Evolutionary conservation across 1,140 invertebrate genomes (phyloP), one percentile per base, ranked within the genome.

Genomic region (Cherax destructor): DNA sequence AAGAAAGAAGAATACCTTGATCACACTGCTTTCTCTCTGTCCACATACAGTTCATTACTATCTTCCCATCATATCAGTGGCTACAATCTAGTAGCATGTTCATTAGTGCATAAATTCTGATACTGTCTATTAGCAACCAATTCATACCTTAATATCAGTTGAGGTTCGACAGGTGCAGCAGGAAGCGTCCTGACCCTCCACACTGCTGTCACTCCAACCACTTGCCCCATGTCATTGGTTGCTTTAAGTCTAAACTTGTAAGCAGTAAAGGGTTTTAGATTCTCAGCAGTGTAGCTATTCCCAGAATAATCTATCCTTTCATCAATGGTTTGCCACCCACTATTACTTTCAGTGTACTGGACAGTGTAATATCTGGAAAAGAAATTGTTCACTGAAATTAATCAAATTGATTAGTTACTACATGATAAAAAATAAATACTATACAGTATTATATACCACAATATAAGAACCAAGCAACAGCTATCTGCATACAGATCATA

Each of bases 191-290:
- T 96, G 18, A 98, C n/a, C 97, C 94, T 97, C 96, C 93, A 97
- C 96, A 11, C 98, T 99, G 93, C 98, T 97, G 10, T 96, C 95
- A 94, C 98, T 99, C 95, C 98, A 99, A 9, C 96, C 96, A 94
- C 98, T 99, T 3, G 97, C 97, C 0, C 98, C 98, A 99, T 97
- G 94, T 99, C 99, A 94, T 99, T 99, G 10, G 97, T 98, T 2
- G 98, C 99, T 95, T 98, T 97, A 16, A 99, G 98, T 86, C 98
- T 95, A 94, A 99, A 99, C 94, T 97, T 97, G 95, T 99, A 99
- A 0, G 96, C 96, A 0, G 98, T 99, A 94, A 97, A 98, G 0
- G 99, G 98, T 94, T 97, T 97, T 61, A 99, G 95, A 83, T 96
- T 96, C 16, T 96, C 96, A 0, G 97, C 97, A 0, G 97, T 98